Evolutionary conservation across 2,113 vertebrate species (phyloP).

Genomic region (Myotis brandtii): DNA sequence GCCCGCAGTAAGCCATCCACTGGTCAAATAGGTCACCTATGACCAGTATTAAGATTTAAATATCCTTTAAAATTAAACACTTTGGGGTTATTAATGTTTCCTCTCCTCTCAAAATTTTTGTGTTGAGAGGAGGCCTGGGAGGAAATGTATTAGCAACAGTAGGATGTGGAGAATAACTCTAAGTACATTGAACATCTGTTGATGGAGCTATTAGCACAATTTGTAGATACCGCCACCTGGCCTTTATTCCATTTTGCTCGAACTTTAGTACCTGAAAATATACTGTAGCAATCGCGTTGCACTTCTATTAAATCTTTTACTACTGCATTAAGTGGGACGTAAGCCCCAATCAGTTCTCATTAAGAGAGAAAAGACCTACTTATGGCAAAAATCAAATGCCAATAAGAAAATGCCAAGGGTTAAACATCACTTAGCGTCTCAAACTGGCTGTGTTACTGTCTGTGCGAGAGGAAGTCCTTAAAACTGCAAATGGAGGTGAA

Average conservation of each 20-base stretch:
- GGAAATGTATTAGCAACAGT: conserved; percentile 89
- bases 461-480: conserved; percentile 55
- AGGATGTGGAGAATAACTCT: conserved; percentile 87
- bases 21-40: conserved; percentile 84
- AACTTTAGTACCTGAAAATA: conserved; percentile 85
- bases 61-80: conserved; percentile 88
- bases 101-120: conserved; percentile 92
- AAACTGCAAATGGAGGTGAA: not conserved
- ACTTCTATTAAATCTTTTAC: conserved; percentile 84
- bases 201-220: conserved; percentile 86
- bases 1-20: conserved; percentile 83
- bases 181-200: conserved; percentile 87
- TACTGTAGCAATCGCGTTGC: conserved; percentile 65
- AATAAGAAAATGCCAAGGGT: conserved; percentile 72
- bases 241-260: conserved; percentile 82
- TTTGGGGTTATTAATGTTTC: conserved; percentile 89
- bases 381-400: conserved; percentile 74
- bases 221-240: conserved; percentile 89
- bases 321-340: conserved; percentile 78
- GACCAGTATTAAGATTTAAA: conserved; percentile 85
- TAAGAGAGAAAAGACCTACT: conserved; percentile 68
- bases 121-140: conserved; percentile 88
- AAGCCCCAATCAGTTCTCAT: conserved; percentile 69
- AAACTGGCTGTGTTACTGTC: not conserved
- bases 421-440: conserved; percentile 60